Base-by-base conservation (phyloP, 1,140 invertebrate genomes). In the Brevipalpus yothersi region DNA sequence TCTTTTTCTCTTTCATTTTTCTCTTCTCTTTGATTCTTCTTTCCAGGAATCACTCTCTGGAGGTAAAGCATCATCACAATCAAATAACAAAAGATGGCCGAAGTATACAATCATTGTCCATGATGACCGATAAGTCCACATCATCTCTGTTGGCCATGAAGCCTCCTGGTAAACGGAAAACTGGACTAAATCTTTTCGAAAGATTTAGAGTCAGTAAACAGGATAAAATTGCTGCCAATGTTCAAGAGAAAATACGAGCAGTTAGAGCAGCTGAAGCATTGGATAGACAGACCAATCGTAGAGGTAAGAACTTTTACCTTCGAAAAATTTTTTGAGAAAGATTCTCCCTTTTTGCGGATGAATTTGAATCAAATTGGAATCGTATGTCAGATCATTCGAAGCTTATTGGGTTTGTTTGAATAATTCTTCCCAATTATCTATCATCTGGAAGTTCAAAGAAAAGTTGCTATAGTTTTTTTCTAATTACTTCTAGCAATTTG, bases 231-330 rank as follows among this genome's bases (percentile, higher is more conserved):
- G 65, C 63, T 31, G 64, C 66, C 17, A 66, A 63, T 53, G 63
- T 67, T 17, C 60, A 62, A 41, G 63, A 67, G 45, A 65, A 67
- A 21, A 67, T 67, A 11, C 56, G 66, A 41, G 66, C 66, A 10
- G 62, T 67, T 4, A 42, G 66, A 5, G 66, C 63, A 0, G 66
- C 66, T 2, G 66, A 67, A 60, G 66, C 63, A 17, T 39, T 67
- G 23, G 66, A 67, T 58, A 45, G 66, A 19, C 60, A 66, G 39
- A 65, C 66, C 10, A 53, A 56, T 7, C 53, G 61, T 54, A 41
- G 53, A 55, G 53, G 53, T 55, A 41, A 55, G 53, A 21, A 31
- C 13, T 12, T n/a, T n/a, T n/a, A n/a, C n/a, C n/a, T n/a, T n/a
- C n/a, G n/a, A n/a, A 15, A 53, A 21, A 19, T 15, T 21, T 11